A percentile compares a stretch with the other conserved stretches of the same genome.
Conservation (phyloP, 2,888 invertebrate species). For the Microctonus brassicae region DNA sequence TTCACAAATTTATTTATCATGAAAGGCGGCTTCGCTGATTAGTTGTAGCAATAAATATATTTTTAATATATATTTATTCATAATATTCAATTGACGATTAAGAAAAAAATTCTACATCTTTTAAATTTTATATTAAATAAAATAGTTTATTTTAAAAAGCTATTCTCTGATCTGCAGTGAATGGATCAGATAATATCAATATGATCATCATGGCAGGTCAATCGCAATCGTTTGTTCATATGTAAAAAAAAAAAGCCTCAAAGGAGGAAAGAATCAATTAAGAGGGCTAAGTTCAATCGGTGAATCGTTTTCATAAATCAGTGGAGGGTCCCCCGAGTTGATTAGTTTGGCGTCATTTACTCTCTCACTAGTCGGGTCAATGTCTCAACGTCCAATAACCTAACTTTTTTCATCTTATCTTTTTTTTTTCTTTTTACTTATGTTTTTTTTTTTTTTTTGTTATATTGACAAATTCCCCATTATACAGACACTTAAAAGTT, state of each 20-base stretch:
- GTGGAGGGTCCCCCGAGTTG: not conserved
- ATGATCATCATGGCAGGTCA: constrained; percentile 40
- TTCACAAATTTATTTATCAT: not conserved
- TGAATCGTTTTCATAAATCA: constrained; percentile 42
- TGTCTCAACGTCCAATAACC: constrained; percentile 24
- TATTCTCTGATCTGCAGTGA: constrained; percentile 42
- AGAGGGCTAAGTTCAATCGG: constrained; percentile 49
- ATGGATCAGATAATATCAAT: constrained; percentile 49
- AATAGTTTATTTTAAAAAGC: not conserved
- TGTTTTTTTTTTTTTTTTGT: constrained; percentile 5
- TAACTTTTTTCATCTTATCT: not conserved
- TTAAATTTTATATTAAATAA: too few relatives aligned
- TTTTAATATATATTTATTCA: not conserved
- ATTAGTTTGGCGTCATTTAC: constrained; percentile 13
- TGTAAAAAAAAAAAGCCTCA: constrained; percentile 11
- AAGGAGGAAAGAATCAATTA: constrained; percentile 48
- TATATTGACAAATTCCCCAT: not conserved
- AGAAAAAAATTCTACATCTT: not conserved
- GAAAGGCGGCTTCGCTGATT: not conserved
- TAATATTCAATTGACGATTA: not conserved
- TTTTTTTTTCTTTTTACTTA: not conserved
- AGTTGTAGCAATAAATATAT: constrained; percentile 17
- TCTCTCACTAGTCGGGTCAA: constrained; percentile 21
- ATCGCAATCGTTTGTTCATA: constrained; percentile 46
- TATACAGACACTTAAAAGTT: not conserved